Evolutionary conservation across 2,888 invertebrate species (phyloP), one percentile per base, ranked within the genome.

Genomic region (Calliscelio sp.): DNA sequence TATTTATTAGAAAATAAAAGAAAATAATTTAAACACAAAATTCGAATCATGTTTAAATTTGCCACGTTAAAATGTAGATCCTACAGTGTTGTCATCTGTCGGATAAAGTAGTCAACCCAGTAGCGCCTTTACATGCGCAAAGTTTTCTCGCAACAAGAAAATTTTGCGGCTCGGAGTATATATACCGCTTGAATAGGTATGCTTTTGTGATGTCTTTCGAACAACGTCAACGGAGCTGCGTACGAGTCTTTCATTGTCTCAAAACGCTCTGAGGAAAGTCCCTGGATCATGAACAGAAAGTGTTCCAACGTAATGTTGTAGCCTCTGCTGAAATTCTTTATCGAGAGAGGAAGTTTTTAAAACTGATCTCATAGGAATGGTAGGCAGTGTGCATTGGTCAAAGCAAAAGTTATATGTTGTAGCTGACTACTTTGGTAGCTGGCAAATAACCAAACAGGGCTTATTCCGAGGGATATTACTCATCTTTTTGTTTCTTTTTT

Each of bases 261-360:
- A 91, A 89, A 55, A 28, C 61, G 90, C 93, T 94, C 93, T 93
- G 94, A 91, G 94, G 93, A 94, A 94, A 93, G 94, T 94, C 94
- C 94, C 93, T 94, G 94, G 94, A 94, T 92, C 91, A 85, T 89
- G 89, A 93, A 92, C 93, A 94, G 94, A 93, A 91, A 94, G 94
- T 94, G 94, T 90, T 93, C 90, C 92, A 91, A 93, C 91, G 86
- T 89, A 82, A 89, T 65, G 91, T 92, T 92, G 90, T 89, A 93
- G 92, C 92, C 90, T 91, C 91, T 89, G 87, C 87, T 89, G 89
- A 90, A 87, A 85, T 77, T 87, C 87, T 88, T 75, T 18, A 65
- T 53, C 1, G 78, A 59, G 20, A 81, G 38, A 86, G 89, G 74
- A 87, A 3, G 78, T 74, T 68, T 68, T 25, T 20, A 4, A 51